Conservation (phyloP, 2,888 invertebrate genomes). For the Rugalucina vietnamica region DNA sequence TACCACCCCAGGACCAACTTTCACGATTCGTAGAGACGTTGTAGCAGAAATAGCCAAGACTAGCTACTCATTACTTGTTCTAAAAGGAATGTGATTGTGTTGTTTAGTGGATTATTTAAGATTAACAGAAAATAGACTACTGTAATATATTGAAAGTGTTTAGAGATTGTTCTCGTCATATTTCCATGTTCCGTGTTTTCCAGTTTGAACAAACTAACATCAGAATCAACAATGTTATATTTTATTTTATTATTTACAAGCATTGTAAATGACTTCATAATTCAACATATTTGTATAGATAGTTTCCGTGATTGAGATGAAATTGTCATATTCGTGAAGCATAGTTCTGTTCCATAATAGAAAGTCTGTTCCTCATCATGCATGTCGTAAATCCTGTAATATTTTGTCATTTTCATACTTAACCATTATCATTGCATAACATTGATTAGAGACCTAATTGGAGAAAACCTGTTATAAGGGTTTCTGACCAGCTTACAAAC, state of each 20-base stretch:
- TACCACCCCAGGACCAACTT: constrained; percentile 97
- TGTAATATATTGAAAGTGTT: constrained; percentile 54
- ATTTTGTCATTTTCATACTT: background rate
- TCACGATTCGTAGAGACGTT: constrained; percentile 94
- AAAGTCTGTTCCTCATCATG: background rate
- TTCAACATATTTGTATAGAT: constrained; percentile 40
- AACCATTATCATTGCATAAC: no score
- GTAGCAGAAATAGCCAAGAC: constrained; percentile 64
- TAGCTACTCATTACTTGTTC: constrained; percentile 19
- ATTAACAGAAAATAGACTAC: constrained; percentile 22
- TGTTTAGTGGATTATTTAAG: constrained; percentile 54
- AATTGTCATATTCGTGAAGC: background rate
- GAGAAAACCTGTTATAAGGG: no score
- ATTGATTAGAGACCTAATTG: no score
- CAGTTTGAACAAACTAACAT: constrained; percentile 64
- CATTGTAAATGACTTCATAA: constrained; percentile 40
- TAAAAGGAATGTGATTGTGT: constrained; percentile 10
- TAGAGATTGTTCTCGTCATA: constrained; percentile 60
- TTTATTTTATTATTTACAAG: constrained; percentile 49
- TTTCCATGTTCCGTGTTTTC: constrained; percentile 47
- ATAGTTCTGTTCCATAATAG: background rate
- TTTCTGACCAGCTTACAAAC: no score
- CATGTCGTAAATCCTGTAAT: background rate
- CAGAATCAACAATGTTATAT: constrained; percentile 18
- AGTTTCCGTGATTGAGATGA: constrained; percentile 22